These are phyloP conservation scores for Pygoscelis adeliae DNA, from an alignment of 2,113 vertebrate species.

Conservation along the genomic window DNA sequence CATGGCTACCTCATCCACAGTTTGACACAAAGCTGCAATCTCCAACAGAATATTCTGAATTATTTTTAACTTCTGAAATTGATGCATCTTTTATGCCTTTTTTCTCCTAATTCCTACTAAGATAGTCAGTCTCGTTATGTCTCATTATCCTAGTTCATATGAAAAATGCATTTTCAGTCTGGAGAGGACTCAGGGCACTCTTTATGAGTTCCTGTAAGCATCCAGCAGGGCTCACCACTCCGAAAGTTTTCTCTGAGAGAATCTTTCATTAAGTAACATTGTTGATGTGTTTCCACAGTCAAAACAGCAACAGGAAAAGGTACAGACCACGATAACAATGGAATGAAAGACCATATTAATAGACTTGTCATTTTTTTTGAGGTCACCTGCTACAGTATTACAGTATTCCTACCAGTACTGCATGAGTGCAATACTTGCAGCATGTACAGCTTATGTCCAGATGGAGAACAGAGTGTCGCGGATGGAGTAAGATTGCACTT, in stretches of 20 bases:
- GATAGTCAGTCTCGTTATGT: background rate
- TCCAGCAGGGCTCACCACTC: background rate
- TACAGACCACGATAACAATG: background rate
- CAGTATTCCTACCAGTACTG: background rate
- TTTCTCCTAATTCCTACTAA: background rate
- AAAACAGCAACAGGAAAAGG: background rate
- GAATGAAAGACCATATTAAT: background rate
- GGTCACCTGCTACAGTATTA: background rate
- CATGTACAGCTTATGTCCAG: background rate
- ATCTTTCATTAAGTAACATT: background rate
- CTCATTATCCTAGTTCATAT: background rate
- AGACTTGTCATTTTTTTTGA: background rate
- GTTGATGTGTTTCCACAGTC: background rate
- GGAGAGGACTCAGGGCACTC: background rate
- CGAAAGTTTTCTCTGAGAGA: background rate
- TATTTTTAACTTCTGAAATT: constrained; percentile 34
- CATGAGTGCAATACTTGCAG: background rate
- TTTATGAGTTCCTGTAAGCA: background rate
- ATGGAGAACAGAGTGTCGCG: background rate
- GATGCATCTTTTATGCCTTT: background rate
- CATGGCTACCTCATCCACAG: background rate
- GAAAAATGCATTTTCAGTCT: background rate
- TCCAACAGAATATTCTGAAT: background rate
- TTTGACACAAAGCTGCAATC: background rate
- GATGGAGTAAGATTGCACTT: too few relatives aligned